These are phyloP conservation scores for Apodemus sylvaticus DNA, from an alignment of 2,113 vertebrate species.

Conservation along the genomic window DNA sequence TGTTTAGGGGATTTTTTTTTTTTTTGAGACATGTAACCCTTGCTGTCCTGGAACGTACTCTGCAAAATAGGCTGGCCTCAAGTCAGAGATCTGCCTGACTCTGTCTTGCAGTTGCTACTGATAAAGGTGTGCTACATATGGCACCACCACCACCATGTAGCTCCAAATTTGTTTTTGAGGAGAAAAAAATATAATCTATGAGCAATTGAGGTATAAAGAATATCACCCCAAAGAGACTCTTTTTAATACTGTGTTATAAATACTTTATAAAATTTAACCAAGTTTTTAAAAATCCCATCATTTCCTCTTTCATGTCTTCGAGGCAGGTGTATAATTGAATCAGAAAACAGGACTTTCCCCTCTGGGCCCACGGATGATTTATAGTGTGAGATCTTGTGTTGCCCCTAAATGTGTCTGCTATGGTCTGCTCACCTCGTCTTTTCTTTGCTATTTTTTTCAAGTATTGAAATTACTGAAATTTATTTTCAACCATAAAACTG, in stretches of 20 bases:
- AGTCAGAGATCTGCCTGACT: neutral
- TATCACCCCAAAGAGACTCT: neutral
- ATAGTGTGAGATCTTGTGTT: conserved; percentile 3
- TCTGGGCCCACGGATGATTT: neutral
- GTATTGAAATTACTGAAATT: too few species aligned
- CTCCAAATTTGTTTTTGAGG: neutral
- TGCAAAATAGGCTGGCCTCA: neutral
- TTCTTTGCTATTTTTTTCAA: too few species aligned
- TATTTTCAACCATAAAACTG: too few species aligned
- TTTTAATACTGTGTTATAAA: neutral
- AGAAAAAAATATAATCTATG: neutral
- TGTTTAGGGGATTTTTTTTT: neutral
- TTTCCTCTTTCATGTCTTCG: neutral
- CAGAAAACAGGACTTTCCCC: neutral
- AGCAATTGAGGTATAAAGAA: neutral
- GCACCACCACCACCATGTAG: neutral
- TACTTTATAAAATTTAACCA: conserved; percentile 5
- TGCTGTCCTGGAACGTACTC: neutral
- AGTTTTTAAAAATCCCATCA: neutral
- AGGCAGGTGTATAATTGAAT: neutral
- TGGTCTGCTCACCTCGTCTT: neutral
- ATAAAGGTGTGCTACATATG: neutral
- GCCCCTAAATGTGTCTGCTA: neutral
- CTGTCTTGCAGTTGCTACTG: neutral
- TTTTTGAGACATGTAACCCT: neutral